These are phyloP conservation scores for Cryptophagus acutangulus DNA, from an alignment of 2,888 invertebrate species.

Conservation along the genomic window DNA sequence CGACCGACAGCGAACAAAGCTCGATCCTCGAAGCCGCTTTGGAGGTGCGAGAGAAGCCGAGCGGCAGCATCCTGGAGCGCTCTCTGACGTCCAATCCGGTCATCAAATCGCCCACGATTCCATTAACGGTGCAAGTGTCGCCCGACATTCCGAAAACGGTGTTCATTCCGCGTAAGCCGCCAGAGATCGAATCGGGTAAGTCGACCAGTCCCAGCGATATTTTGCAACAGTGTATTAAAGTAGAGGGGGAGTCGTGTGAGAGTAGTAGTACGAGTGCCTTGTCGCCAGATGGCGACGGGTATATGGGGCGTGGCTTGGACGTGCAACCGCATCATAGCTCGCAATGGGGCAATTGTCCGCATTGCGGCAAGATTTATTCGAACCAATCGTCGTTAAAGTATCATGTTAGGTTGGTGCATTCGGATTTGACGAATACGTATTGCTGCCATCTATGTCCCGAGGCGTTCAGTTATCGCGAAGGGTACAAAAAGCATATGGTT, in stretches of 20 bases:
- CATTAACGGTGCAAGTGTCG: conserved; percentile 33
- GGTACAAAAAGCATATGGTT: conserved; percentile 67
- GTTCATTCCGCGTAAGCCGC: conserved; percentile 36
- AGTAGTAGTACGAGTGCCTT: conserved; percentile 19
- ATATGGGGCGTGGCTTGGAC: neutral
- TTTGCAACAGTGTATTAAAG: conserved; percentile 35
- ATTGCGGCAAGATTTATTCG: conserved; percentile 64
- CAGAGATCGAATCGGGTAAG: conserved; percentile 28
- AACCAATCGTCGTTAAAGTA: conserved; percentile 67
- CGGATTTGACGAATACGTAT: conserved; percentile 61
- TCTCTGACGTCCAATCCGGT: conserved; percentile 40
- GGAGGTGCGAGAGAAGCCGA: conserved; percentile 38
- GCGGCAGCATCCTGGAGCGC: conserved; percentile 45
- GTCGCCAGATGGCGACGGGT: conserved; percentile 7
- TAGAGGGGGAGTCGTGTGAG: conserved; percentile 34
- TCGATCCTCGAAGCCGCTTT: conserved; percentile 45
- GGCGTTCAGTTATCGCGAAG: conserved; percentile 64
- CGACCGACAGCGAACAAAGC: conserved; percentile 32
- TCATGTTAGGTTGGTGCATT: conserved; percentile 61
- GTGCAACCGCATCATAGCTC: conserved; percentile 44
- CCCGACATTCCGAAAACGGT: conserved; percentile 35
- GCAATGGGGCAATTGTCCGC: conserved; percentile 61
- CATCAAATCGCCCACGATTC: conserved; percentile 29
- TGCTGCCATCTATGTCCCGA: conserved; percentile 66
- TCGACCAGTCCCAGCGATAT: conserved; percentile 29